phyloP scores from a whole-genome alignment of 2,113 vertebrate genomes.

The Ophiodon elongatus region DNA sequence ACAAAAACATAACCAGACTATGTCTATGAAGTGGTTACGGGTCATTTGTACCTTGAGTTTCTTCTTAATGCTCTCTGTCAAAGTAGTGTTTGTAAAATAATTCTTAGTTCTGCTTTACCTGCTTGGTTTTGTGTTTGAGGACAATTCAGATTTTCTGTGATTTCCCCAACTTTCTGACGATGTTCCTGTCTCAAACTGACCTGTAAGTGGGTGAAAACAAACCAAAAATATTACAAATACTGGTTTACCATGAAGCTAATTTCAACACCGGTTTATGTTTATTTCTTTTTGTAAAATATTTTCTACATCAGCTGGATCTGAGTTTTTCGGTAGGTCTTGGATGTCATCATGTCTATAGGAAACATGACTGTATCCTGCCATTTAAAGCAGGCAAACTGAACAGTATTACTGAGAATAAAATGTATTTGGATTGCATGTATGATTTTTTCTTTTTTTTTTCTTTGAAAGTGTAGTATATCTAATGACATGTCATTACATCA shows the following conservation, averaged over 20 bases:
- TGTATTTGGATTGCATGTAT: constrained; percentile 47
- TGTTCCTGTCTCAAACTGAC: constrained; percentile 20
- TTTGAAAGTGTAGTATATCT: constrained; percentile 16
- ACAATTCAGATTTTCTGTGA: background rate
- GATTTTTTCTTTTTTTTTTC: background rate
- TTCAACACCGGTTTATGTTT: constrained; percentile 40
- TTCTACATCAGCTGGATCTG: constrained; percentile 56
- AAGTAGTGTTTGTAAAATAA: constrained; percentile 39
- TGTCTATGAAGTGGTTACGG: constrained; percentile 20
- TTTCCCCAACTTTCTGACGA: background rate
- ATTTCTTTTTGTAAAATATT: constrained; percentile 63
- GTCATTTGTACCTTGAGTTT: constrained; percentile 41
- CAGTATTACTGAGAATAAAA: constrained; percentile 55
- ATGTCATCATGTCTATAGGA: constrained; percentile 28
- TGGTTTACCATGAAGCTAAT: constrained; percentile 7
- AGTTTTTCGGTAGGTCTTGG: constrained; percentile 27
- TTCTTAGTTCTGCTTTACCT: constrained; percentile 17
- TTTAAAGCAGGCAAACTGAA: constrained; percentile 34
- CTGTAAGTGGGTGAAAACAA: constrained; percentile 2
- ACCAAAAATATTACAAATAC: background rate
- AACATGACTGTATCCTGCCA: constrained; percentile 39
- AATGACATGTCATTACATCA: constrained; percentile 32
- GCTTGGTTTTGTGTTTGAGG: constrained; percentile 30
- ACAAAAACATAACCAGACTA: constrained; percentile 1
- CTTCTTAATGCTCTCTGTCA: background rate